Percentiles rank a stretch among this genome's conserved stretches.
Conservation (phyloP, 2,113 vertebrate genomes). For the Laterallus jamaicensis region DNA sequence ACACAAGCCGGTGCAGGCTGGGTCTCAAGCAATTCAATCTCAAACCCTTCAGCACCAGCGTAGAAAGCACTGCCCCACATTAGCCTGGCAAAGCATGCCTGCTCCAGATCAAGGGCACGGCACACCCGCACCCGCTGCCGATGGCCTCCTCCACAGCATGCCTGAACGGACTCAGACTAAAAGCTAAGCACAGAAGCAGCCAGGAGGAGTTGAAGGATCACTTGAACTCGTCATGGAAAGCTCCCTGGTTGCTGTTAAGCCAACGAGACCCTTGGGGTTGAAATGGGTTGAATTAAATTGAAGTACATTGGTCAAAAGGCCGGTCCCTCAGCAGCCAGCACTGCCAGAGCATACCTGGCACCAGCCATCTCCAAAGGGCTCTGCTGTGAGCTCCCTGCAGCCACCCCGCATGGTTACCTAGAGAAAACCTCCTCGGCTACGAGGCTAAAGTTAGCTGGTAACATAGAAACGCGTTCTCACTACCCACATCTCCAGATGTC, state of each 20-base stretch:
- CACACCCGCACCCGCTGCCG: not conserved
- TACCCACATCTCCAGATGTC: slow-evolving; percentile 66
- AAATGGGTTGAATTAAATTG: not conserved
- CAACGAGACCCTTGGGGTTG: not conserved
- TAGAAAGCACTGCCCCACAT: not conserved
- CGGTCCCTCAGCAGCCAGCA: not conserved
- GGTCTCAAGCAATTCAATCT: not conserved
- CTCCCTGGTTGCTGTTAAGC: not conserved
- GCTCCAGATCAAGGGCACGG: not conserved
- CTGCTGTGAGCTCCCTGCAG: not conserved
- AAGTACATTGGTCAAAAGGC: not conserved
- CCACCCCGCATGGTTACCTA: not conserved
- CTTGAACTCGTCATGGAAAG: not conserved
- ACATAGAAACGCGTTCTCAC: slow-evolving; percentile 55
- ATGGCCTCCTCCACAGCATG: not conserved
- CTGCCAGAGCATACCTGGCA: not conserved
- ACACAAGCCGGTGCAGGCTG: not conserved
- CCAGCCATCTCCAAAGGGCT: not conserved
- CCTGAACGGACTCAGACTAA: not conserved
- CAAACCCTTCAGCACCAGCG: not conserved
- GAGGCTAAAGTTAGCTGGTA: slow-evolving; percentile 56
- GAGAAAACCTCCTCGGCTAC: slow-evolving; percentile 14
- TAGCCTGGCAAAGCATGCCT: not conserved
- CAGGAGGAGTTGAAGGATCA: not conserved
- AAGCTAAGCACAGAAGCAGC: not conserved